Evolutionary conservation across 2,888 invertebrate genomes (phyloP), one percentile per base, ranked within the genome.

Genomic region (Leptopilina drosophilae): DNA sequence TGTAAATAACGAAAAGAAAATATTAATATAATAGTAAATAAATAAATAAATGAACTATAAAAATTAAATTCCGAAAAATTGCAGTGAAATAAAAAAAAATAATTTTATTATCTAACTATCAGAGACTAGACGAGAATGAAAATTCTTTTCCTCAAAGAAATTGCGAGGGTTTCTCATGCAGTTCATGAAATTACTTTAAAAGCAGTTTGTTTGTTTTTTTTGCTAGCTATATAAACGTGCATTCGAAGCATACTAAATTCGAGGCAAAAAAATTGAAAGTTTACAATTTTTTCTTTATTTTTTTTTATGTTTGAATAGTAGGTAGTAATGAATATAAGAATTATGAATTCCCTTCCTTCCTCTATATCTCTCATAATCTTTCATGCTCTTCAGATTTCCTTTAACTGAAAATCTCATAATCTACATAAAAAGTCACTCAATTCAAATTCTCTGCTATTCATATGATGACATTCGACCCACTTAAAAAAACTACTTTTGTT

Each of bases 281-380:
- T 53, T 33, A 49, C 49, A 49, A 49, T 56, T 73, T 11, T 20
- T 53, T 14, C 33, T 49, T 56, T n/a, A 20, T 20, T 33, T 26
- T 69, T 15, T 33, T 33, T 33, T 33, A 4, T 33, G 33, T 33
- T 33, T 33, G 33, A 33, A 33, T 33, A 33, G 33, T 33, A 33
- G 33, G 5, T 59, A 62, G 26, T 73, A 56, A 73, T 53, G 73
- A 73, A 14, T 53, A 33, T 33, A 73, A 53, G 33, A 73, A 56
- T 53, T 56, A 73, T 56, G 40, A 53, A 73, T 49, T 69, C 73
- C 73, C 73, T 73, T 73, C 73, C 73, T 73, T 73, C 73, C 73
- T 73, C 69, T 69, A 46, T 14, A 49, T 69, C 11, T 26, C 66
- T 42, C 53, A 49, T 20, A 14, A 69, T 26, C 49, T 69, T 20